A percentile compares a stretch with the other conserved stretches of the same genome.
Evolutionary conservation across 2,113 vertebrate genomes (phyloP).

Genomic region (Pan troglodytes): DNA sequence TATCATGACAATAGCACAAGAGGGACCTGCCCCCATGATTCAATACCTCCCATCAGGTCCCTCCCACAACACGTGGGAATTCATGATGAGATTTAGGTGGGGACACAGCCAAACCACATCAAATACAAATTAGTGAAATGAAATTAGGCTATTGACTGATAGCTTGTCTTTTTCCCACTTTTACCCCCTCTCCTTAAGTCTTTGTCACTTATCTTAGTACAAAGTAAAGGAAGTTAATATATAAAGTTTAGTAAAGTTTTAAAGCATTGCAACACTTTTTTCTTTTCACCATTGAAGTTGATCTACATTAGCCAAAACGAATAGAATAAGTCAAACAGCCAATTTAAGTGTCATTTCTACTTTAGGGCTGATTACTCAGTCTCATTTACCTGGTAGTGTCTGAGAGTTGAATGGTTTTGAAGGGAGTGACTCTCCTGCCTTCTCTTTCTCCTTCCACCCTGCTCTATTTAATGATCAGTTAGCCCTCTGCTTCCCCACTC

Average conservation of each 20-base stretch:
- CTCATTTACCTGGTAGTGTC: background rate
- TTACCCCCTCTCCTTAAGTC: background rate
- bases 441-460: background rate
- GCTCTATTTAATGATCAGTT: background rate
- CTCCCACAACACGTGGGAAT: too few species aligned
- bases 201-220: background rate
- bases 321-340: background rate
- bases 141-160: background rate
- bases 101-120: too few species aligned
- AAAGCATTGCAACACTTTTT: background rate
- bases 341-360: background rate
- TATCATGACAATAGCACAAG: accelerated
- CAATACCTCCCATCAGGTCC: too few species aligned
- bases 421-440: background rate
- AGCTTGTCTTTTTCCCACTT: background rate
- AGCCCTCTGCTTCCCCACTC: background rate
- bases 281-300: background rate
- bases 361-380: background rate
- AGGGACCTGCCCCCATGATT: too few species aligned
- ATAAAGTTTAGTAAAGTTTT: background rate
- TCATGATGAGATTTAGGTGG: too few species aligned
- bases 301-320: background rate
- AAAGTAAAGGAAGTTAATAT: background rate
- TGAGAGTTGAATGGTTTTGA: background rate
- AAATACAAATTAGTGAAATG: too few species aligned